Base-by-base conservation (phyloP, 1,140 invertebrate species). In the Zaprionus davidi region DNA sequence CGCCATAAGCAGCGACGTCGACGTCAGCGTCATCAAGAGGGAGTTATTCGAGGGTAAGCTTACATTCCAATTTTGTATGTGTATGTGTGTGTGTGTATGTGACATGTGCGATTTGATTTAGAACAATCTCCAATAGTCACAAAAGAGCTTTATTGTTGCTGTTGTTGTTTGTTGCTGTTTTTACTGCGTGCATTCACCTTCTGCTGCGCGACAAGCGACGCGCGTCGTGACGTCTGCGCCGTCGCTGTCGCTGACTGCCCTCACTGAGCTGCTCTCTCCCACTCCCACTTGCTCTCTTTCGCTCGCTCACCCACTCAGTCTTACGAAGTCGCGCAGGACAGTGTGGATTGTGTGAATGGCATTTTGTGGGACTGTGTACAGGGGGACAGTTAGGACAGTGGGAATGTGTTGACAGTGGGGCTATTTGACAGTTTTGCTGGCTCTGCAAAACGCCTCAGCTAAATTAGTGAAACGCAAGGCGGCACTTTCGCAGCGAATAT, bases 1-100 rank as follows among this genome's bases (percentile, higher is more conserved):
- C 64, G 76, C 72, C 64, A 79, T 66, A 76, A 65, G 36, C 70
- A 82, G 41, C 41, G 41, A 70, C 3, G 34, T 9, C 46, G 9
- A 49, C 17, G 46, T 49, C 9, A 20, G 11, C 46, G n/a, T 17
- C 17, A 17, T 9, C n/a, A 22, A 24, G 12, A 13, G 20, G 46
- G 46, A 51, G 46, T 51, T 51, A 51, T 24, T 51, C 11, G 22
- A 51, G 46, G 46, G 46, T 51, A 51, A 51, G 46, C 7, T 51
- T 51, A 51, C 46, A 22, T 51, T 24, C 46, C 46, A 24, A 11
- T 15, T 15, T n/a, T 38, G 13, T 70, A 5, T 2, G 2, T 55
- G 38, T 38, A 12, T 62, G 38, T 67, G 60, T 56, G 60, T 56
- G 24, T 71, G 17, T 34, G 31, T 41, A n/a, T 44, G 41, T 5